Evolutionary conservation across 2,113 vertebrate species (phyloP), one percentile per base, ranked within the genome.

Genomic region (Phyllostomus hastatus): DNA sequence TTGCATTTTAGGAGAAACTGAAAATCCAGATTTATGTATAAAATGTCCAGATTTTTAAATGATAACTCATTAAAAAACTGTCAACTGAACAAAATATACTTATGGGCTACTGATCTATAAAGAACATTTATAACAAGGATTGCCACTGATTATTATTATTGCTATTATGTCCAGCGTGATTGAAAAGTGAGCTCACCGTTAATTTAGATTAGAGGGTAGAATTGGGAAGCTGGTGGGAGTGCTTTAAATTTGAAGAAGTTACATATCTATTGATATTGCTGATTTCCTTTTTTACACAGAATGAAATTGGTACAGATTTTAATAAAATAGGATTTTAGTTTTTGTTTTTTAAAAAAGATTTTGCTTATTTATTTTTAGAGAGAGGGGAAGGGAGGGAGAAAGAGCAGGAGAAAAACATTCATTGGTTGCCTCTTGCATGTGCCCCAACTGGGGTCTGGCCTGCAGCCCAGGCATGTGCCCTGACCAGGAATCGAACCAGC

Each of bases 291-390:
- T 82, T 64, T 46, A 93, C 7, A 76, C 33, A 72, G 78, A 35
- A 67, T 46, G 46, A 48, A 64, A 67, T 70, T 57, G 59, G 22
- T 38, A 35, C 50, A 88, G 14, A 73, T 88, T 90, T 95, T 69
- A 94, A 86, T 89, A 64, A 94, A 88, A 86, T 12, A 78, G 10
- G 28, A n/a, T 86, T 97, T 91, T 38, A 10, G 31, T 48, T 96
- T 84, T 59, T 59, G 54, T 7, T 59, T 61, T 61, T 28, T 61
- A 26, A 26, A 59, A 28, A 57, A 57, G 52, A 57, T 57, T 26
- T 61, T 28, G 20, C 20, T 28, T 61, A 28, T 28, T 61, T 61
- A 61, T 61, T 61, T 61, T 28, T 61, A 28, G 59, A 61, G 59
- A 28, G 59, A 61, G 26, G 26, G 59, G 59, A 61, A 61, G 59